Evolutionary conservation across 1,140 invertebrate species (phyloP), one percentile per base, ranked within the genome.

Genomic region (Drosophila arizonae): DNA sequence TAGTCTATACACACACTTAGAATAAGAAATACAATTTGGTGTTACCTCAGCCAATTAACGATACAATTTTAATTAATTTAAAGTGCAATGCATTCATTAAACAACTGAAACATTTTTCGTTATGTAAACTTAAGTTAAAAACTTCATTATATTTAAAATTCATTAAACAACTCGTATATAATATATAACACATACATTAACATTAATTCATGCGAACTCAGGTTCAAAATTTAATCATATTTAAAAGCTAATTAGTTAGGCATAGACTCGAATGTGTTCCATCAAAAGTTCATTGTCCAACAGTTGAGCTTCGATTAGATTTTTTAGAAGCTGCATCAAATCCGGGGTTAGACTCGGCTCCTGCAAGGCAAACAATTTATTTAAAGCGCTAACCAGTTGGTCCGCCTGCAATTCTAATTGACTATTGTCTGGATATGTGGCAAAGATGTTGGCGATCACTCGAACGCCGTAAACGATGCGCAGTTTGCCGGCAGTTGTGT

Each of bases 361-460:
- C 4, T n/a, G 54, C 10, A 85, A 17, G 0, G 39, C 56, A 74
- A 90, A 90, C 0, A 90, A 48, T 36, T 74, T 65, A 43, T 90
- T 91, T 1, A 90, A 45, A 0, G 33, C 30, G 11, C 13, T 9
- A 2, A 73, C 24, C 45, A 91, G 26, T 0, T 51, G 45, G 0
- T 45, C n/a, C 0, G 28, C 24, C 4, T 65, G 56, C 6, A 78
- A 10, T 11, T 66, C 33, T 3, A 71, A 26, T 9, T 52, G 17
- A 0, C 39, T 54, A 9, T 10, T 8, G 4, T n/a, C 9, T n/a
- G 72, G 43, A 1, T 11, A 3, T 46, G 48, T 43, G 11, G 71
- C 80, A 33, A 84, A 56, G 2, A 90, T 10, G 64, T 91, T 91
- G n/a, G 67, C 26, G 4, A 90, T 30, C 2, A 91, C 62, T 0